Percentiles rank a stretch among this genome's conserved stretches.
Evolutionary conservation across 2,113 vertebrate species (phyloP).

Genomic region (Damaliscus lunatus): DNA sequence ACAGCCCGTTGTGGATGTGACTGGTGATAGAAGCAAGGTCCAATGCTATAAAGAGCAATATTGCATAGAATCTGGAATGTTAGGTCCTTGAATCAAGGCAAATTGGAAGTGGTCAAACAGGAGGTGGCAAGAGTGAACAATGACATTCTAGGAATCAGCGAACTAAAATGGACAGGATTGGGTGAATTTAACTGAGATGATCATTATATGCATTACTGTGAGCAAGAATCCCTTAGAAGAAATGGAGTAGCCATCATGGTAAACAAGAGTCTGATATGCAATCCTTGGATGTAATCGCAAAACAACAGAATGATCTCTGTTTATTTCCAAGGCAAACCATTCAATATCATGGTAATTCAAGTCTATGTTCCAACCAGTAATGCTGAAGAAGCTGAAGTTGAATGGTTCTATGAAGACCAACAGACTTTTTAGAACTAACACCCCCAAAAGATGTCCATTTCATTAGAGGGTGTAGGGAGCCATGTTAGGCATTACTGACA

Average conservation of each 20-base stretch:
- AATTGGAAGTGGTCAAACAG: neutral
- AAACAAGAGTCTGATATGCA: neutral
- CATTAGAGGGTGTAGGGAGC: neutral
- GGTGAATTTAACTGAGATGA: neutral
- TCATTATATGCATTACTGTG: neutral
- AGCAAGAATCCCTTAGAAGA: neutral
- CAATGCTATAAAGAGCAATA: neutral
- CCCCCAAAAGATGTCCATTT: accelerated
- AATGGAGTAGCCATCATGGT: neutral
- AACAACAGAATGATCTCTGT: neutral
- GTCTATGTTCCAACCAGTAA: neutral
- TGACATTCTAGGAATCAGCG: neutral
- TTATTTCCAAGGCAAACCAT: neutral
- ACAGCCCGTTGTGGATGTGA: neutral
- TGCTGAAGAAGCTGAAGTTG: neutral
- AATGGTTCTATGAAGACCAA: neutral
- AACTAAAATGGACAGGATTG: neutral
- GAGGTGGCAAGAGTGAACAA: neutral
- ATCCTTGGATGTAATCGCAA: neutral
- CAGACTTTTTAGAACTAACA: neutral
- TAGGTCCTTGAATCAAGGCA: neutral
- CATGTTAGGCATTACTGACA: too few relatives aligned
- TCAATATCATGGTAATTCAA: neutral
- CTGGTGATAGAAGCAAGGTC: neutral
- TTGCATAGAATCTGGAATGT: neutral